phyloP scores from a whole-genome alignment of 2,113 vertebrate genomes.

The Conger conger region DNA sequence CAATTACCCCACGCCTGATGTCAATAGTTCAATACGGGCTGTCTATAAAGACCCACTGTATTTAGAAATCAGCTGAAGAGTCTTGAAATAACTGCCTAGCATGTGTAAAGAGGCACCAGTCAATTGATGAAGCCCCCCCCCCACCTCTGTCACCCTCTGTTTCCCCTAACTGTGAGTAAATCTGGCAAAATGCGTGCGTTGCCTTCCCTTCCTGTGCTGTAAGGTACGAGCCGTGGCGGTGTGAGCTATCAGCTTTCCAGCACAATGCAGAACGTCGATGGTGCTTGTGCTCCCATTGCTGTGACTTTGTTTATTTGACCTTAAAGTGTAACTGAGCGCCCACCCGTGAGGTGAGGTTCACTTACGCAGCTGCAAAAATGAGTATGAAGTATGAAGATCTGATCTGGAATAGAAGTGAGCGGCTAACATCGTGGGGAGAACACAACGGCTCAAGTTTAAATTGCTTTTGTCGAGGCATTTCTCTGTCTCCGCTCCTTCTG shows the following conservation, averaged over 20 bases:
- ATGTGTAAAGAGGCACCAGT: not conserved
- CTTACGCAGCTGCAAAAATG: not conserved
- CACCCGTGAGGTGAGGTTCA: not conserved
- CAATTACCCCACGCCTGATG: conserved; percentile 60
- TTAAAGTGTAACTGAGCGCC: not conserved
- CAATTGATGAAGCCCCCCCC: conserved; percentile 10
- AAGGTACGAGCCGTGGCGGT: not conserved
- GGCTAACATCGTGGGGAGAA: not conserved
- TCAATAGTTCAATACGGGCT: conserved; percentile 49
- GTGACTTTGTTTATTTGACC: not conserved
- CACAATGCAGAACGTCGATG: not conserved
- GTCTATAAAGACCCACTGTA: conserved; percentile 40
- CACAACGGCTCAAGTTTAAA: conserved; percentile 6
- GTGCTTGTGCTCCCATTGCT: not conserved
- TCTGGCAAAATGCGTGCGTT: not conserved
- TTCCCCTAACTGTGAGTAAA: not conserved
- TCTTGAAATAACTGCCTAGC: not conserved
- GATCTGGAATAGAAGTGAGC: not conserved
- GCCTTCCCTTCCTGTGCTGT: not conserved
- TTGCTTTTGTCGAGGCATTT: not conserved
- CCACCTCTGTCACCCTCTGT: not conserved
- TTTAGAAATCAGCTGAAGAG: conserved; percentile 20
- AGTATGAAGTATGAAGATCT: not conserved
- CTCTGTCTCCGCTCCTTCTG: not conserved
- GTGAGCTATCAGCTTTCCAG: not conserved